Conservation (phyloP, 2,888 invertebrate species). For the Acanthosepion lycidas region DNA sequence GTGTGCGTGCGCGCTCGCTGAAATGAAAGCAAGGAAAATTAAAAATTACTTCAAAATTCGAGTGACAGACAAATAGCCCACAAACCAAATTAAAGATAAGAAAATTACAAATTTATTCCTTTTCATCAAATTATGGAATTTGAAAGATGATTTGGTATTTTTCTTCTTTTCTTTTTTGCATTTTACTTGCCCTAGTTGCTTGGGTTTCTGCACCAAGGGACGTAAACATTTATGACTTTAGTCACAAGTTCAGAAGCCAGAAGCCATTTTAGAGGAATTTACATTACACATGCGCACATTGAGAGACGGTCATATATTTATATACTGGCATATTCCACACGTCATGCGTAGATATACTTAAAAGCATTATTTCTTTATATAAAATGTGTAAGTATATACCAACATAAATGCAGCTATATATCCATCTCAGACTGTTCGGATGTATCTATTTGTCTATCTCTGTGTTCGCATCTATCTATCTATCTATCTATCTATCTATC, state of each 20-base stretch:
- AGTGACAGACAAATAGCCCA: background rate
- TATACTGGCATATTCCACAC: background rate
- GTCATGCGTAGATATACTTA: background rate
- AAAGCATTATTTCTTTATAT: background rate
- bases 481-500: background rate
- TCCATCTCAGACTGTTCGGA: background rate
- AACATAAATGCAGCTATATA: too few species aligned
- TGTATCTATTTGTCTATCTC: background rate
- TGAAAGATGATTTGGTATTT: background rate
- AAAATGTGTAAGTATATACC: background rate
- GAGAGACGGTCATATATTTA: background rate
- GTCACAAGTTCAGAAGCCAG: background rate
- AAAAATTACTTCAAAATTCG: background rate
- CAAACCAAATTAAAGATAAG: background rate
- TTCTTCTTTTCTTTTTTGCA: background rate
- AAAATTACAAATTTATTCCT: background rate
- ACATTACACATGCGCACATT: background rate
- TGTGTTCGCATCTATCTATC: background rate
- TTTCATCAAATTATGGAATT: background rate
- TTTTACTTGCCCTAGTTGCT: background rate
- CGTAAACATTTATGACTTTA: background rate
- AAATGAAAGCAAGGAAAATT: background rate
- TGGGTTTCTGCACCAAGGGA: background rate
- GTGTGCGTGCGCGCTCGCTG: background rate
- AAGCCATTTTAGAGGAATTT: background rate